phyloP scores from a whole-genome alignment of 2,113 vertebrate genomes.

The Setophaga petechia region DNA sequence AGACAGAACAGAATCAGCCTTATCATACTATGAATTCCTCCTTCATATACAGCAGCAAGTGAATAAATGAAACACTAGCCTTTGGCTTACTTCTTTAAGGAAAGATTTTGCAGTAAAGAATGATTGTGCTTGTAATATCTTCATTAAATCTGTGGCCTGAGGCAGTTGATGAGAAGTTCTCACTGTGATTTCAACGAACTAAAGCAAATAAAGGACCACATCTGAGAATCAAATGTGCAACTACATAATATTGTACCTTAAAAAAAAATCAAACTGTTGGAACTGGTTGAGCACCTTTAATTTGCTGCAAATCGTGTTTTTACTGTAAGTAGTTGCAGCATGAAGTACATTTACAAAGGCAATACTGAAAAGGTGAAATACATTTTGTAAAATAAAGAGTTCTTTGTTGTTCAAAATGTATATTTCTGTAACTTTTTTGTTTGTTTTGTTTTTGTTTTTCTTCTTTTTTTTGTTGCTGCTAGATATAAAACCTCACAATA shows the following conservation, averaged over 20 bases:
- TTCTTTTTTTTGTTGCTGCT: conserved; percentile 74
- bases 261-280: conserved; percentile 64
- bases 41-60: conserved; percentile 97
- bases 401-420: conserved; percentile 74
- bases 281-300: conserved; percentile 67
- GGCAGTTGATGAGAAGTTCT: conserved; percentile 75
- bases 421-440: conserved; percentile 70
- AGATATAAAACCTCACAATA: conserved; percentile 75
- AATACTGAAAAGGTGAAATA: conserved; percentile 73
- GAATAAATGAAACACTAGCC: conserved; percentile 84
- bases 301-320: conserved; percentile 76
- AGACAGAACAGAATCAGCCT: conserved; percentile 95
- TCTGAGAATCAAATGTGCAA: conserved; percentile 71
- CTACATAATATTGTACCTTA: conserved; percentile 72
- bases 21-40: conserved; percentile 97
- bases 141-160: conserved; percentile 73
- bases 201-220: conserved; percentile 80
- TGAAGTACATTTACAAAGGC: conserved; percentile 67
- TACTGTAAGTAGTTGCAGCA: conserved; percentile 69
- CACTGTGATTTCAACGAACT: conserved; percentile 82
- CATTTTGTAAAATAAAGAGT: conserved; percentile 79
- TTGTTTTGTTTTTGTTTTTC: conserved; percentile 10
- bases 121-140: conserved; percentile 61
- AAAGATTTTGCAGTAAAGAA: conserved; percentile 55
- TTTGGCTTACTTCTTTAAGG: conserved; percentile 42